These are phyloP conservation scores for Dasyornis broadbenti DNA, from an alignment of 2,113 vertebrate genomes.

Conservation along the genomic window DNA sequence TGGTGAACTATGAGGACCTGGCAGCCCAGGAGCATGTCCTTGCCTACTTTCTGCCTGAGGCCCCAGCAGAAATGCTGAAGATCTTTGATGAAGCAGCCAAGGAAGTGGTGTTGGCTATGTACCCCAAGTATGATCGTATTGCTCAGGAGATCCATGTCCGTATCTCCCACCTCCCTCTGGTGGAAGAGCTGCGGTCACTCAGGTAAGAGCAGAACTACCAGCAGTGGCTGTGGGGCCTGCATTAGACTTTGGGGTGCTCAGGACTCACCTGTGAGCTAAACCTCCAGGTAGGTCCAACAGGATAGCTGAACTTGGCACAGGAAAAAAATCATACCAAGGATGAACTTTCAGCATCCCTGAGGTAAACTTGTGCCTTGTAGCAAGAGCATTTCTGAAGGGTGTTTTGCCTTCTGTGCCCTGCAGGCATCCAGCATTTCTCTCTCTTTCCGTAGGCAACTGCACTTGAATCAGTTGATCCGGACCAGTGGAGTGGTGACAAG, in stretches of 20 bases:
- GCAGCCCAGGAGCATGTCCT: conserved; percentile 92
- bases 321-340: not conserved
- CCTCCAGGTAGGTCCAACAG: not conserved
- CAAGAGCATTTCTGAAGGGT: not conserved
- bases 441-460: conserved; percentile 82
- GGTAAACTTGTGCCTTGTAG: not conserved
- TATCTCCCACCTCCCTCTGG: conserved; percentile 92
- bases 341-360: not conserved
- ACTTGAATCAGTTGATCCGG: conserved; percentile 96
- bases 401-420: not conserved
- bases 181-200: conserved; percentile 92
- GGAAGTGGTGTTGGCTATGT: conserved; percentile 96
- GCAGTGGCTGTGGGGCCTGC: not conserved
- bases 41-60: conserved; percentile 95
- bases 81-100: conserved; percentile 95
- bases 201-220: conserved; percentile 68
- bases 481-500: conserved; percentile 95
- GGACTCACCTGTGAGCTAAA: not conserved
- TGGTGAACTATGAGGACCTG: conserved; percentile 94
- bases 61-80: conserved; percentile 92
- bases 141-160: conserved; percentile 91
- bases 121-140: conserved; percentile 95
- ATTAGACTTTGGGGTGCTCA: not conserved
- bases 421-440: not conserved
- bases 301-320: not conserved